Conservation (phyloP, 2,888 invertebrate genomes). For the Pachliopta kotzebuea region DNA sequence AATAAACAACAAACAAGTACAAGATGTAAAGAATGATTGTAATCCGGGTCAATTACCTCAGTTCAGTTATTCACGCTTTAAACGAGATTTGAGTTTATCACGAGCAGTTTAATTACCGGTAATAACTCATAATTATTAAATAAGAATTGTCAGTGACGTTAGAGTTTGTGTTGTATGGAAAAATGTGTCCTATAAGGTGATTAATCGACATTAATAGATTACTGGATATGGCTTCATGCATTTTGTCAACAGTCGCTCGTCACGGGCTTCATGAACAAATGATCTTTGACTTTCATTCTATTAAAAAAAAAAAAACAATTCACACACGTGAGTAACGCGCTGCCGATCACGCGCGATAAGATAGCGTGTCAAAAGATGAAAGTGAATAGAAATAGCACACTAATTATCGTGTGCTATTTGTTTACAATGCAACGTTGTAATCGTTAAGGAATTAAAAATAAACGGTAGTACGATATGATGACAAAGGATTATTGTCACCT, state of each 20-base stretch:
- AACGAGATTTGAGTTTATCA: neutral
- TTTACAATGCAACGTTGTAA: neutral
- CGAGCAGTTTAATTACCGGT: neutral
- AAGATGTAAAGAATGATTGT: neutral
- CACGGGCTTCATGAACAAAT: conserved; percentile 20
- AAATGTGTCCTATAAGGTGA: conserved; percentile 1
- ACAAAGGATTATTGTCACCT: too few species aligned
- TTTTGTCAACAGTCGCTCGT: conserved; percentile 8
- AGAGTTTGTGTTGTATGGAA: neutral
- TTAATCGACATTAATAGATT: conserved; percentile 17
- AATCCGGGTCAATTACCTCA: neutral
- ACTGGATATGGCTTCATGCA: conserved; percentile 22
- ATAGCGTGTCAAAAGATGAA: conserved; percentile 9
- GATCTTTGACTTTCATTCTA: neutral
- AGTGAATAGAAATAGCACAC: conserved; percentile 4
- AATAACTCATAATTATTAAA: neutral
- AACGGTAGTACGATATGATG: too few species aligned
- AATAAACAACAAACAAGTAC: neutral
- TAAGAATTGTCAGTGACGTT: neutral
- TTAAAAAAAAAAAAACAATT: conserved; percentile 1
- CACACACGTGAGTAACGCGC: conserved; percentile 1
- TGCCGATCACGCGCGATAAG: conserved; percentile 6
- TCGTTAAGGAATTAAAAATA: too few species aligned
- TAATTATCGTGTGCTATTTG: conserved; percentile 2
- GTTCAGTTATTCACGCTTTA: too few species aligned